Conservation (phyloP, 2,888 invertebrate genomes). For the Muschampia plurimacula region DNA sequence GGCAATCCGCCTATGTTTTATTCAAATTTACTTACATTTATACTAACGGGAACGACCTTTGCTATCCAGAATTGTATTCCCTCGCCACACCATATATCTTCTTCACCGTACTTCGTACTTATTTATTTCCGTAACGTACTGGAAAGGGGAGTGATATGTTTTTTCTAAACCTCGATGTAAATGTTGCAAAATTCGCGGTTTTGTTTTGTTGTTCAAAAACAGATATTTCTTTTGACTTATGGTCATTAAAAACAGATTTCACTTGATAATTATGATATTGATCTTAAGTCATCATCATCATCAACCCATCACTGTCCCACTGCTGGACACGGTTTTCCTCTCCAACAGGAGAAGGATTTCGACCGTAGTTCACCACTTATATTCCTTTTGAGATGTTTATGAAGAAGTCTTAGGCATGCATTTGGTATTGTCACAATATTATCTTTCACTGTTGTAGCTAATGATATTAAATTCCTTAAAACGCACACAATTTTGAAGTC, state of each 20-base stretch:
- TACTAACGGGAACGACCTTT: slow-evolving; percentile 84
- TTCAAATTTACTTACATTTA: slow-evolving; percentile 86
- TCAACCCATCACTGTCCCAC: too few relatives aligned
- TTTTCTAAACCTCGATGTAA: slow-evolving; percentile 42
- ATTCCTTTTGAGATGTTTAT: too few relatives aligned
- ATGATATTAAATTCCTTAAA: too few relatives aligned
- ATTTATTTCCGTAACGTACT: slow-evolving; percentile 74
- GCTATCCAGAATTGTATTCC: slow-evolving; percentile 81
- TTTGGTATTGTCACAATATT: too few relatives aligned
- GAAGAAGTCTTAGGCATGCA: too few relatives aligned
- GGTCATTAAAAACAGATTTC: background rate
- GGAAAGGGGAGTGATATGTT: slow-evolving; percentile 47
- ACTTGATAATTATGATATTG: too few relatives aligned
- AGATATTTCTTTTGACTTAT: background rate
- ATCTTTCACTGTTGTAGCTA: too few relatives aligned
- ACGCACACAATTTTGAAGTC: too few relatives aligned
- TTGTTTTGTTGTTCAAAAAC: background rate
- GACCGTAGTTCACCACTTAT: too few relatives aligned
- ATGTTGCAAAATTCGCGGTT: slow-evolving; percentile 28
- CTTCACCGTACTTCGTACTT: slow-evolving; percentile 72
- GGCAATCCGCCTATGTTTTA: slow-evolving; percentile 75
- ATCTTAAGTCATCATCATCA: too few relatives aligned
- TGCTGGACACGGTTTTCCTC: too few relatives aligned
- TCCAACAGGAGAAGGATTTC: too few relatives aligned
- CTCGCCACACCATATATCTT: slow-evolving; percentile 83